Evolutionary conservation across 2,797 vertebrate species (phyloP), one percentile per base, ranked within the genome.

Genomic region (Pelochelys cantorii): DNA sequence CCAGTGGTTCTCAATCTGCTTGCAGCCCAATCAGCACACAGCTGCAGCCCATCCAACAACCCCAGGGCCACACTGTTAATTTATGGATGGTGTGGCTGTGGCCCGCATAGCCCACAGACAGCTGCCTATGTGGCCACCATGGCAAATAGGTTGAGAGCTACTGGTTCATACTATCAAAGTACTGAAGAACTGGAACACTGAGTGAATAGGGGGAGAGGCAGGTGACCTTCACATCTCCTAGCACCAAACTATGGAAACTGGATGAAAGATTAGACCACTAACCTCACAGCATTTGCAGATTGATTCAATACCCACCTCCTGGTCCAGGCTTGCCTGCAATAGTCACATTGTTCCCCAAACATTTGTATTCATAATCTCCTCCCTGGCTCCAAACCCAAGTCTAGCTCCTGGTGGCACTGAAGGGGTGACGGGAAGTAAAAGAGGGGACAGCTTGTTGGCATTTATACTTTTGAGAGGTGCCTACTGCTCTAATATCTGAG

Each of bases 181-280:
- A 9, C 75, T 0, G 11, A 0, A 2, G 7, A 15, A 20, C 22
- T 55, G 53, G 34, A 87, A 84, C 48, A 68, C 0, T 0, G 60
- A 60, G 82, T 62, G 27, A 56, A n/a, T 29, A 68, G 13, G 55
- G 55, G 14, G 87, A 57, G 74, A 88, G 75, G 20, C 7, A 5
- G 2, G 20, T 71, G 27, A 22, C 53, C 42, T 22, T 5, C n/a
- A 27, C 88, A 53, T 62, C 8, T 60, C 53, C 7, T 53, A 82
- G 53, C 54, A 11, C 34, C 56, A 56, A 37, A 79, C 29, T 65
- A 52, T 25, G 68, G 52, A 75, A 54, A n/a, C 13, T 29, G 78
- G 37, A 48, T 37, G 31, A 65, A 29, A 84, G 29, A 62, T 29
- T 71, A 48, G 62, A 74, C 23, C 0, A 0, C 52, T 48, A 27